Base-by-base conservation (phyloP, 2,888 invertebrate species). In the Augiades crinisus region DNA sequence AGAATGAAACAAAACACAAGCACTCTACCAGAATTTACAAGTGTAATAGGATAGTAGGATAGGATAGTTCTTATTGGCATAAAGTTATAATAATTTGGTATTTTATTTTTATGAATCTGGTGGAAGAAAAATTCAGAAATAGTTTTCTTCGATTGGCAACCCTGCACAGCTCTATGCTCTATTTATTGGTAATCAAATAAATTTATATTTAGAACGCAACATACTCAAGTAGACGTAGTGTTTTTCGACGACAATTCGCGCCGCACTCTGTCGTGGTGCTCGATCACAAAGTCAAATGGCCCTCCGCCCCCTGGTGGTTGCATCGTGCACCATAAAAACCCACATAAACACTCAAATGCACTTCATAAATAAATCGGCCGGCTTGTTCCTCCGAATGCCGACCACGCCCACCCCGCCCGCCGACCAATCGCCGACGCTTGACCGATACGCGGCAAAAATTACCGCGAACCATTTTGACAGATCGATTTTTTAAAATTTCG, bases 391-490 rank as follows among this genome's bases (percentile, higher is more conserved):
- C 79, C 72, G 70, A 75, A 71, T 70, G 63, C 59, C 58, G 71
- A 71, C 80, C 84, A 81, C 88, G 87, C 86, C 87, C 70, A 65
- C 73, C 55, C 24, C 38, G 46, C 59, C 47, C 40, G 57, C 56
- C 63, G 66, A 56, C 87, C 88, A 88, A 87, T 87, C 56, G n/a
- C 65, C 63, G 51, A 63, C 53, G 43, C 61, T 60, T 64, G 63
- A 65, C 67, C 62, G 53, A 61, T 67, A 68, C 78, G 74, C 78
- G 75, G 76, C 70, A 75, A 81, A 83, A 85, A 83, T 83, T 86
- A 83, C 81, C 70, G 81, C 81, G 69, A 72, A 78, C 82, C 85
- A 81, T 88, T 86, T 84, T 88, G 87, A 88, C 87, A 87, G 82
- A 78, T 83, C 77, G 72, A 78, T 77, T 82, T 84, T 82, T 85